phyloP scores from a whole-genome alignment of 1,140 invertebrate species.

The Penaeus indicus region DNA sequence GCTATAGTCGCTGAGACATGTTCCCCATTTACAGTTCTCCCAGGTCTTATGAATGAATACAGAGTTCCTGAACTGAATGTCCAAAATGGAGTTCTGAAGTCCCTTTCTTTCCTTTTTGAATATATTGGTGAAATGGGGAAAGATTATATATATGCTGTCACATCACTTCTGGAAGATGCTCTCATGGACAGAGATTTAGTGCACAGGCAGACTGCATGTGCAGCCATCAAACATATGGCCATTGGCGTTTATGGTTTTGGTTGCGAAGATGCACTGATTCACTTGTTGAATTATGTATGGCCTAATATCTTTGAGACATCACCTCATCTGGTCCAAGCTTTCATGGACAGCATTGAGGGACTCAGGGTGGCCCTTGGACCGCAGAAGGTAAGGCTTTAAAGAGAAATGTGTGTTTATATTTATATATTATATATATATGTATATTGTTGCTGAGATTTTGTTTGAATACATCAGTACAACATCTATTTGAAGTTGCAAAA shows the following conservation, averaged over 20 bases:
- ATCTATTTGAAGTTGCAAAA: background rate
- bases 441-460: no score
- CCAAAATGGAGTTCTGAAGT: conserved; percentile 99
- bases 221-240: conserved; percentile 99
- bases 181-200: conserved; percentile 99
- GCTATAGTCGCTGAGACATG: conserved; percentile 99
- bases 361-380: conserved; percentile 95
- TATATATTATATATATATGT: no score
- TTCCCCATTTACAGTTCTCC: conserved; percentile 98
- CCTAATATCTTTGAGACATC: conserved; percentile 99
- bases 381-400: conserved; percentile 81
- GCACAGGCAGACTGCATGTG: conserved; percentile 98
- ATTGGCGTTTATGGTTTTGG: conserved; percentile 99
- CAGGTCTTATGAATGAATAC: conserved; percentile 99
- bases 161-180: conserved; percentile 97
- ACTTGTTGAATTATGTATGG: conserved; percentile 99
- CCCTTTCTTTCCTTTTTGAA: conserved; percentile 98
- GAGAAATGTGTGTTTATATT: no score
- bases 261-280: conserved; percentile 97
- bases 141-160: conserved; percentile 99
- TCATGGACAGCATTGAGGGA: conserved; percentile 99
- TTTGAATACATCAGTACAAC: no score
- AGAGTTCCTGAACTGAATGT: conserved; percentile 99
- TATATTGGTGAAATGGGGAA: conserved; percentile 99
- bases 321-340: conserved; percentile 99